phyloP scores from a whole-genome alignment of 2,888 invertebrate genomes.

The Clivina fossor region DNA sequence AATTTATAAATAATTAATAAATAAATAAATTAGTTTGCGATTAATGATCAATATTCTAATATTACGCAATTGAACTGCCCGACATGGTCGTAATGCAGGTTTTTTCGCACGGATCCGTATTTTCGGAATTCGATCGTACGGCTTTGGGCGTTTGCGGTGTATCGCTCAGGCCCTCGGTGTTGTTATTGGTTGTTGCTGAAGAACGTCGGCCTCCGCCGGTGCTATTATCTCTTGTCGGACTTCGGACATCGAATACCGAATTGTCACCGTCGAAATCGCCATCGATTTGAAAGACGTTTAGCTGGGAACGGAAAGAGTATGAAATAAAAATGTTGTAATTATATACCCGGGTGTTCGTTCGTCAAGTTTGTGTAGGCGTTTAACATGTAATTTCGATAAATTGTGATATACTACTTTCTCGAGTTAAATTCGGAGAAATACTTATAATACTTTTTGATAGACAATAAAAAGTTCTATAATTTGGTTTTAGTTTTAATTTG shows the following conservation, averaged over 20 bases:
- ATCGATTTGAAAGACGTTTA: constrained; percentile 58
- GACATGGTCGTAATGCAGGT: constrained; percentile 61
- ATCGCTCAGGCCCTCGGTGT: constrained; percentile 45
- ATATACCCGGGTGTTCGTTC: too few species aligned
- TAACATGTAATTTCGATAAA: too few species aligned
- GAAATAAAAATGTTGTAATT: too few species aligned
- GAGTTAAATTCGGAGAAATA: too few species aligned
- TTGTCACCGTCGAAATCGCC: constrained; percentile 64
- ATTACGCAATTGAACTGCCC: constrained; percentile 61
- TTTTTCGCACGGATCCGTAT: constrained; percentile 57
- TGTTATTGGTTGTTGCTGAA: constrained; percentile 57
- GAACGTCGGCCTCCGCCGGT: constrained; percentile 51
- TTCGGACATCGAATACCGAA: constrained; percentile 62
- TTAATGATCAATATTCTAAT: constrained; percentile 32
- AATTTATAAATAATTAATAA: too few species aligned
- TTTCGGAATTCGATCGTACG: constrained; percentile 58
- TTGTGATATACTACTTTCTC: too few species aligned
- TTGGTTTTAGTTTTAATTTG: too few species aligned
- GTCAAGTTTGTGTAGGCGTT: too few species aligned
- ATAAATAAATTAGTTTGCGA: not conserved
- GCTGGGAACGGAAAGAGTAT: constrained; percentile 47
- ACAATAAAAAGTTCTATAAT: too few species aligned
- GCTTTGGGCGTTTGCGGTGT: constrained; percentile 53
- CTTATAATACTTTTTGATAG: too few species aligned
- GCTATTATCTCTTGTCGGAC: constrained; percentile 55